Conservation (phyloP, 2,888 invertebrate species). For the Mactromeris polynyma region DNA sequence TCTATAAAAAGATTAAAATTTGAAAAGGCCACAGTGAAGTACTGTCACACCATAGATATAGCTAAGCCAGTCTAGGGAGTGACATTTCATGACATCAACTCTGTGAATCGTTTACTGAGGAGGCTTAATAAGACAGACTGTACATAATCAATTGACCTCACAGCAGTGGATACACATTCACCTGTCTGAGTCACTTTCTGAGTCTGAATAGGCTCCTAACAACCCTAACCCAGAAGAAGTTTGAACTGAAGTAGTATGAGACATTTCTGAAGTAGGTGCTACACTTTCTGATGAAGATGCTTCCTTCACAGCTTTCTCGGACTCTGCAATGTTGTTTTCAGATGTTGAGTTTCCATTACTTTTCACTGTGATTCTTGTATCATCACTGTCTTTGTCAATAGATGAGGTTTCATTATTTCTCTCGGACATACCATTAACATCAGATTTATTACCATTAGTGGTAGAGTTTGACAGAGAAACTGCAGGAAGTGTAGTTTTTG, state of each 20-base stretch:
- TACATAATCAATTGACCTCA: too few species aligned
- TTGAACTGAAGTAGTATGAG: not conserved
- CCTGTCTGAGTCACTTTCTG: constrained; percentile 64
- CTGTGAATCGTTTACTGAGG: too few species aligned
- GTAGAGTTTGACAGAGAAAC: not conserved
- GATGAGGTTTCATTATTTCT: not conserved
- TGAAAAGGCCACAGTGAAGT: too few species aligned
- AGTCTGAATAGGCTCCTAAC: constrained; percentile 77
- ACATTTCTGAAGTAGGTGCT: not conserved
- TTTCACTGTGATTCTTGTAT: not conserved
- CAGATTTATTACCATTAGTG: not conserved
- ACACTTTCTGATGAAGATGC: not conserved
- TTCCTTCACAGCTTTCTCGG: not conserved
- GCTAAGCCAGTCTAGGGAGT: too few species aligned
- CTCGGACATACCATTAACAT: not conserved
- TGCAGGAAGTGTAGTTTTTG: constrained; percentile 12
- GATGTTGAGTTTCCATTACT: too few species aligned
- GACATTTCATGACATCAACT: too few species aligned
- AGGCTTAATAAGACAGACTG: too few species aligned
- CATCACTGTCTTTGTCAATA: not conserved
- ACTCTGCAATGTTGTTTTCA: not conserved
- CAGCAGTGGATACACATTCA: not conserved
- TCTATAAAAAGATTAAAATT: too few species aligned
- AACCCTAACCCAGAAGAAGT: constrained; percentile 66
- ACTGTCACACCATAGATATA: too few species aligned